Evolutionary conservation across 2,888 invertebrate genomes (phyloP), one percentile per base, ranked within the genome.

Genomic region (Hydropsyche betteni): DNA sequence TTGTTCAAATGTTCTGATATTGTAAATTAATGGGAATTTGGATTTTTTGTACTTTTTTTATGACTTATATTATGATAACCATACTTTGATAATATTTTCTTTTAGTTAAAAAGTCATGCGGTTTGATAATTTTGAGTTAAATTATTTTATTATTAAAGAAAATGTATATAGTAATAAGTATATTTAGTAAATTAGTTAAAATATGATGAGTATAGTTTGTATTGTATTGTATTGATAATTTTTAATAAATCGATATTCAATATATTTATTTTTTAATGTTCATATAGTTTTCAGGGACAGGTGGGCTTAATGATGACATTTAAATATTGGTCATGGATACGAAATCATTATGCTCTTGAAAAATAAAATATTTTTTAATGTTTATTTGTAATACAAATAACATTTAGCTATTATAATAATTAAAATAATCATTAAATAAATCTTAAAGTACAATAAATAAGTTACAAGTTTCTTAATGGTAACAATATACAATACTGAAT

Each of bases 371-470:
- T 34, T 34, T 61, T 64, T 64, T 64, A 64, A 64, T 68, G 53
- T 76, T 76, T 76, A 76, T 76, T 76, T 74, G 74, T 76, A 64
- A 76, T 76, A 74, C 68, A 74, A 74, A 76, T 76, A 76, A 76
- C 76, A 74, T 51, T 34, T 76, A 76, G 76, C 70, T 52, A 71
- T 76, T 68, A 74, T 55, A 76, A 74, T 50, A 12, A 71, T 61
- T 14, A 50, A 58, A 24, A 74, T 58, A 34, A 16, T 61, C 16
- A 34, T 33, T 33, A 34, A 64, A 36, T 36, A 64, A 44, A 10
- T 44, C 44, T 44, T 36, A 36, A 12, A 64, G 34, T 64, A 64
- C 64, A 64, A 58, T 58, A 58, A 58, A 58, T 16, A 14, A 53
- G 7, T n/a, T 53, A 12, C 14, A 24, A 14, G 58, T 16, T 58